Conservation (phyloP, 1,140 invertebrate genomes). For the Panonychus citri region DNA sequence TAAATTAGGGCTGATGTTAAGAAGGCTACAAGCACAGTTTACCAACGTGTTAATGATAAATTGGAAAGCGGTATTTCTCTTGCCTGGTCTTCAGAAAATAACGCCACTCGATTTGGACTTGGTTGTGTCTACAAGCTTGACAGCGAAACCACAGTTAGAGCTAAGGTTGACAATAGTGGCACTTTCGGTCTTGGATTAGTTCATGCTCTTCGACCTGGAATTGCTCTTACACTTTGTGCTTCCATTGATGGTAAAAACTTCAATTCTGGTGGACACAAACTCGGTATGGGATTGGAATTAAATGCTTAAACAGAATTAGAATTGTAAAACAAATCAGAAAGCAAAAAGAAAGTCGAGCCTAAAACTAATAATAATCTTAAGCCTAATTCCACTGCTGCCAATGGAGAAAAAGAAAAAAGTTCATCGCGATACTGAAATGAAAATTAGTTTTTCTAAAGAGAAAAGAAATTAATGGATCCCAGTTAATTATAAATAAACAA, state of each 20-base stretch:
- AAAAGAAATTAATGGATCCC: no score
- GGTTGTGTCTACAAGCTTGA: slow-evolving; percentile 73
- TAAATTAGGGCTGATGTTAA: slow-evolving; percentile 39
- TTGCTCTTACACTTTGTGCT: slow-evolving; percentile 65
- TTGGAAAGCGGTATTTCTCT: slow-evolving; percentile 69
- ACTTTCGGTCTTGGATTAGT: slow-evolving; percentile 83
- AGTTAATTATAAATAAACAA: no score
- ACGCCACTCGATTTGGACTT: slow-evolving; percentile 69
- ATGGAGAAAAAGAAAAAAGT: no score
- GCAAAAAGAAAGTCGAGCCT: no score
- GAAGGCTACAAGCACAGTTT: slow-evolving; percentile 73
- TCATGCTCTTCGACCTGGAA: slow-evolving; percentile 71
- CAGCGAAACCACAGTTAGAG: slow-evolving; percentile 44
- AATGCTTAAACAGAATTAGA: slow-evolving; percentile 36
- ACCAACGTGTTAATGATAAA: slow-evolving; percentile 64
- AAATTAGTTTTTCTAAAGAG: no score
- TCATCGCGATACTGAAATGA: no score
- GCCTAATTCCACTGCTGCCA: no score
- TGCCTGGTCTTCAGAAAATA: slow-evolving; percentile 59
- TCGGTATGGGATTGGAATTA: slow-evolving; percentile 71
- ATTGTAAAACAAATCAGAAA: no score
- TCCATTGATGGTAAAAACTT: slow-evolving; percentile 92
- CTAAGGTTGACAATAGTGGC: slow-evolving; percentile 82
- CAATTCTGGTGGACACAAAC: slow-evolving; percentile 84
- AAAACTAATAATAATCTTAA: no score